A percentile compares a stretch with the other conserved stretches of the same genome.
Conservation (phyloP, 1,140 invertebrate species). For the Pemphigus obesinymphae region DNA sequence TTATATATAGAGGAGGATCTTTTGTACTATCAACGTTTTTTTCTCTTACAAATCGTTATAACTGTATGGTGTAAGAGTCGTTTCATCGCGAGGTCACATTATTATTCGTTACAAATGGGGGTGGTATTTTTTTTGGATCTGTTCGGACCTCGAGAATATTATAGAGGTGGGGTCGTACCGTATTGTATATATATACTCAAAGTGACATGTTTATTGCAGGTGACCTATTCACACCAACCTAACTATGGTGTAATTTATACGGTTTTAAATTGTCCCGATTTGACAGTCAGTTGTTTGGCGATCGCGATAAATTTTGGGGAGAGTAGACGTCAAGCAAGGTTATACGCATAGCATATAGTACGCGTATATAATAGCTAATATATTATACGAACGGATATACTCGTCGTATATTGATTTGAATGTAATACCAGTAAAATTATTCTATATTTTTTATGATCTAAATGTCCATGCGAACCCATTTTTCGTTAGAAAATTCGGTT, state of each 20-base stretch:
- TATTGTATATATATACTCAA: not conserved
- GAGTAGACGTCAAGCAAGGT: not conserved
- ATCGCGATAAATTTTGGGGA: not conserved
- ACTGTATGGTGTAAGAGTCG: too few relatives aligned
- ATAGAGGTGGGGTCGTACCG: not conserved
- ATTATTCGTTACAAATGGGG: not conserved
- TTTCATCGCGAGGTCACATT: not conserved
- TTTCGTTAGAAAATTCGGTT: not conserved
- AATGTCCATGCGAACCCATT: not conserved
- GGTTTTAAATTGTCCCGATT: not conserved
- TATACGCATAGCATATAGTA: too few relatives aligned
- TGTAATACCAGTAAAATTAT: not conserved
- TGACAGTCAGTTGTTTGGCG: not conserved
- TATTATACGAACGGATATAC: not conserved
- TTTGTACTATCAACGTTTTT: not conserved
- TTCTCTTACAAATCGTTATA: not conserved
- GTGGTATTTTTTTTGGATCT: not conserved
- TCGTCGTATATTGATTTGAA: not conserved
- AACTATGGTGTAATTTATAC: not conserved
- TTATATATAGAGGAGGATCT: not conserved
- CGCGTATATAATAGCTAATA: too few relatives aligned
- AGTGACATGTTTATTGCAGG: constrained; percentile 13
- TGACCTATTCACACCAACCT: not conserved
- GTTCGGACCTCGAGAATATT: not conserved
- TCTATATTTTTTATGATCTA: too few relatives aligned